Evolutionary conservation across 1,140 invertebrate species (phyloP).

Genomic region (Dreissena rostriformis): DNA sequence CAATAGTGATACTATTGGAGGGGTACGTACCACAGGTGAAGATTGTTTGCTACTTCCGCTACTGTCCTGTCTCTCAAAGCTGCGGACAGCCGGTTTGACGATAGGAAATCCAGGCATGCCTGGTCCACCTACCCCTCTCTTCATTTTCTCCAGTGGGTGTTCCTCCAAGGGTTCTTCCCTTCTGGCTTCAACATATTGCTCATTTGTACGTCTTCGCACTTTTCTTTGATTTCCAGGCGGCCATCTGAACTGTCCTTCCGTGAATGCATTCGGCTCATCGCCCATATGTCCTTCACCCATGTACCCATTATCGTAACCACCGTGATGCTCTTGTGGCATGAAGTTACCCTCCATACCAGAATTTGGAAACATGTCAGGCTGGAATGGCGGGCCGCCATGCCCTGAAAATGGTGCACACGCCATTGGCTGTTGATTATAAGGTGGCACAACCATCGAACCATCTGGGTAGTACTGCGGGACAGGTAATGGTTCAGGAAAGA

Average conservation of each 20-base stretch:
- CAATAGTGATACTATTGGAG: too few species aligned
- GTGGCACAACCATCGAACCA: conserved; percentile 11
- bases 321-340: conserved; percentile 21
- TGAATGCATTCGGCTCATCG: too few species aligned
- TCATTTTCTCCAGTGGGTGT: conserved; percentile 9
- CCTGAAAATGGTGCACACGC: conserved; percentile 3
- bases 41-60: too few species aligned
- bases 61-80: too few species aligned
- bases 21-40: too few species aligned
- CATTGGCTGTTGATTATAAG: conserved; percentile 1
- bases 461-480: conserved; percentile 26
- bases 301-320: background rate
- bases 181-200: background rate
- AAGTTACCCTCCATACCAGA: conserved; percentile 31
- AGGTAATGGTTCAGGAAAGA: conserved; percentile 11
- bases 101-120: conserved; percentile 27
- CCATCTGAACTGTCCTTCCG: background rate
- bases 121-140: conserved; percentile 29
- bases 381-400: conserved; percentile 5
- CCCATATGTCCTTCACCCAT: conserved; percentile 17
- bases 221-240: background rate
- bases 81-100: background rate
- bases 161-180: background rate
- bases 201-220: conserved; percentile 2
- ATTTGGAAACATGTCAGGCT: conserved; percentile 30